Base-by-base conservation (phyloP, 2,113 vertebrate genomes). In the Percopsis transmontana region DNA sequence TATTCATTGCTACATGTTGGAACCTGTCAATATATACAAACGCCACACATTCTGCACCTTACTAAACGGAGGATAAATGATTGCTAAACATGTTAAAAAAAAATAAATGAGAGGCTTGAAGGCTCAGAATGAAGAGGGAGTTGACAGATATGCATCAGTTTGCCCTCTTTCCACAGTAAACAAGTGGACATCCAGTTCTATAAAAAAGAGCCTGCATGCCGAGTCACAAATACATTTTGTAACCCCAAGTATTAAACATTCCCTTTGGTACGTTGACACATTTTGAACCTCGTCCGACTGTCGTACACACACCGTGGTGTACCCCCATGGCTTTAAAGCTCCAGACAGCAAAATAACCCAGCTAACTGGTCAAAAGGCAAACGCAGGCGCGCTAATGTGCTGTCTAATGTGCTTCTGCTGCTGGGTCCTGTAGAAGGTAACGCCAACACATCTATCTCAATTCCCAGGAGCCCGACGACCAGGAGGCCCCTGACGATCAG, bases 401-500 rank as follows among this genome's bases (percentile, higher is more conserved):
- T n/a, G n/a, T 33, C 27, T 33, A 33, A 33, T 33, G 27, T 33
- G 27, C 27, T 33, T 4, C 27, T 33, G 27, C 27, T 33, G n/a
- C n/a, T n/a, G n/a, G n/a, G n/a, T n/a, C n/a, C n/a, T n/a, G 27
- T 33, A 7, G 4, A 19, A 18, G 42, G n/a, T 27, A 23, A 45
- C 18, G 24, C 2, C 13, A 15, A 20, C 9, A 57, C 40, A 54
- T 58, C 2, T 81, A 12, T 62, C n/a, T n/a, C 47, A 9, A 89
- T 72, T 85, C 79, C 74, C 19, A 99, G 97, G 97, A 99, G 89
- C 96, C 95, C 44, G 97, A 99, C 84, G 97, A 98, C 90, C 96
- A 97, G 89, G 97, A 99, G 89, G 95, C 95, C 69, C 94, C 96
- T 33, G 97, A 98, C 78, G 97, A 99, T 88, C 97, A 98, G 85